phyloP scores from a whole-genome alignment of 2,113 vertebrate species.

The Corapipo altera region DNA sequence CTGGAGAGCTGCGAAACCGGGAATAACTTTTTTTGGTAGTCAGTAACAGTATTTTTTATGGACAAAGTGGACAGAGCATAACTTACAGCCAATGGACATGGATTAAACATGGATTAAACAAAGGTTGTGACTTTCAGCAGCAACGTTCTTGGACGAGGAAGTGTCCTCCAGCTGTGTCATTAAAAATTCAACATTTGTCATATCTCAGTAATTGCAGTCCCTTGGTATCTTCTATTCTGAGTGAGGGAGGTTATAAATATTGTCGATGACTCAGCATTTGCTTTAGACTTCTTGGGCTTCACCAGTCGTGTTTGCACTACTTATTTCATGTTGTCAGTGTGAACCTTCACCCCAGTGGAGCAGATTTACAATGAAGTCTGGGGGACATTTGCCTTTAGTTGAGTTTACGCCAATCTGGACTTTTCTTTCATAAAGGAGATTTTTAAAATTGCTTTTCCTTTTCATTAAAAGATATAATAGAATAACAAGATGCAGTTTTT shows the following conservation, averaged over 20 bases:
- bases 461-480: background rate
- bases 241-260: constrained; percentile 37
- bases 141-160: background rate
- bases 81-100: accelerated
- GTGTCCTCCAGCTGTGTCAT: constrained; percentile 36
- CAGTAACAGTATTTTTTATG: background rate
- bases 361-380: background rate
- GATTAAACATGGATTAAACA: background rate
- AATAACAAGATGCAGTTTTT: background rate
- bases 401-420: background rate
- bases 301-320: background rate
- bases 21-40: background rate
- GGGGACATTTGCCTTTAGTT: background rate
- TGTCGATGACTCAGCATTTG: constrained; percentile 57
- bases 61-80: background rate
- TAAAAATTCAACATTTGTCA: constrained; percentile 44
- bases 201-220: constrained; percentile 40
- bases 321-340: background rate
- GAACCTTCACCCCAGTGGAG: background rate
- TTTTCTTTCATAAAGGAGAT: background rate
- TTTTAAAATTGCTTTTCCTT: background rate
- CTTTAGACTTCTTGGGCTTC: constrained; percentile 15
- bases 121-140: background rate
- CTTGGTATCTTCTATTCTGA: constrained; percentile 24
- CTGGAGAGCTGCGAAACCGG: background rate